Conservation (phyloP, 2,113 vertebrate genomes). For the Athene cunicularia region DNA sequence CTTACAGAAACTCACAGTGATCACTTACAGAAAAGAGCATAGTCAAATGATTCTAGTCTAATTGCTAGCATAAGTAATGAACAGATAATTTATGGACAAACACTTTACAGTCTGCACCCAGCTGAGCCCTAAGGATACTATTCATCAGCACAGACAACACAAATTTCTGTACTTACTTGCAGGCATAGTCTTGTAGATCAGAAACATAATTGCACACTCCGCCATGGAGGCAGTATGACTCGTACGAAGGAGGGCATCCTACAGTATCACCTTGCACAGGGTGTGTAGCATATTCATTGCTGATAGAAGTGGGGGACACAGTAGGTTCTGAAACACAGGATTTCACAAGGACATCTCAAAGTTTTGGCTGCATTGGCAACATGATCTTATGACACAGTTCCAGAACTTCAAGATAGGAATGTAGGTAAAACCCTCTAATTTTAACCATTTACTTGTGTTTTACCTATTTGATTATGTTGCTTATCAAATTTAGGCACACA, state of each 20-base stretch:
- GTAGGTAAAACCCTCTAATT: not conserved
- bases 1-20: not conserved
- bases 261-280: constrained; percentile 27
- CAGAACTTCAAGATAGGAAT: not conserved
- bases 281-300: constrained; percentile 42
- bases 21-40: not conserved
- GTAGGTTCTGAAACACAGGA: constrained; percentile 67
- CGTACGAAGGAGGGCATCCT: constrained; percentile 79
- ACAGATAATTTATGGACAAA: not conserved
- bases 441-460: not conserved
- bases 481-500: not conserved
- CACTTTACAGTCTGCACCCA: not conserved
- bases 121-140: not conserved
- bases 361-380: not conserved
- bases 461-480: not conserved
- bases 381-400: not conserved
- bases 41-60: not conserved
- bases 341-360: not conserved
- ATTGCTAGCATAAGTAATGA: not conserved
- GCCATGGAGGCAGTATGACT: constrained; percentile 87
- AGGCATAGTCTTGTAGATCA: constrained; percentile 83
- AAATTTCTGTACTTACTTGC: constrained; percentile 83
- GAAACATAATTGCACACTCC: constrained; percentile 88
- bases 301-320: not conserved
- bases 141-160: not conserved